These are phyloP conservation scores for Saguinus imperator DNA, from an alignment of 2,113 vertebrate genomes.

Conservation along the genomic window DNA sequence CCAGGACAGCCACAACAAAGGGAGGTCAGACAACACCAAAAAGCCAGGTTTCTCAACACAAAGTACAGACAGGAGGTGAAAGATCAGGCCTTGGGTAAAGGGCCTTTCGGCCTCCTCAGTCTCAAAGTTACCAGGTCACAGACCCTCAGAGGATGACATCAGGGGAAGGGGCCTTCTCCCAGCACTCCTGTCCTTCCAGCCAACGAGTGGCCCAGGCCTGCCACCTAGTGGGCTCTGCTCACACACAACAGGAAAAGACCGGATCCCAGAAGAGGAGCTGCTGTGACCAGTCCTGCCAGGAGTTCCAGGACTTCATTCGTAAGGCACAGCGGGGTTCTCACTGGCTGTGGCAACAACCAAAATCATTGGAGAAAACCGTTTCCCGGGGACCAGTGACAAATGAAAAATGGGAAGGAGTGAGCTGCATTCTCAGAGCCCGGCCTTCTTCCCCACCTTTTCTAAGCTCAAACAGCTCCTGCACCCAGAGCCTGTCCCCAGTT, in stretches of 20 bases:
- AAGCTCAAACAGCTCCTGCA: not conserved
- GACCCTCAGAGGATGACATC: not conserved
- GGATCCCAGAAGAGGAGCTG: not conserved
- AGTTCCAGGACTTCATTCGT: not conserved
- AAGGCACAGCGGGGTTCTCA: not conserved
- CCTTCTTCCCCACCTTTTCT: not conserved
- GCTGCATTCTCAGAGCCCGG: not conserved
- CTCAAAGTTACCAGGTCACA: not conserved
- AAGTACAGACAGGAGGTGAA: not conserved
- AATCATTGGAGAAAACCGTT: not conserved
- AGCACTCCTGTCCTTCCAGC: fast-evolving
- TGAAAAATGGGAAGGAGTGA: not conserved
- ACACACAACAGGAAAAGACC: not conserved
- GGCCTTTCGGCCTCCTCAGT: not conserved
- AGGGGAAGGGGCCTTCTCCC: not conserved
- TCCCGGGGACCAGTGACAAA: not conserved
- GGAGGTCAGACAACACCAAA: not conserved
- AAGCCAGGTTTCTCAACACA: not conserved
- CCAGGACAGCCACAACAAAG: not conserved
- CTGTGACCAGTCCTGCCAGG: not conserved
- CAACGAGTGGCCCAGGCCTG: conserved; percentile 74
- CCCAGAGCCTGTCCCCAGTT: not conserved
- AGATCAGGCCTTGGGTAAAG: not conserved
- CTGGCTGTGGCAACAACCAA: not conserved
- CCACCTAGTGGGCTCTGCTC: conserved; percentile 81